Conservation (phyloP, 2,888 invertebrate species). For the Phaedon cochleariae region DNA sequence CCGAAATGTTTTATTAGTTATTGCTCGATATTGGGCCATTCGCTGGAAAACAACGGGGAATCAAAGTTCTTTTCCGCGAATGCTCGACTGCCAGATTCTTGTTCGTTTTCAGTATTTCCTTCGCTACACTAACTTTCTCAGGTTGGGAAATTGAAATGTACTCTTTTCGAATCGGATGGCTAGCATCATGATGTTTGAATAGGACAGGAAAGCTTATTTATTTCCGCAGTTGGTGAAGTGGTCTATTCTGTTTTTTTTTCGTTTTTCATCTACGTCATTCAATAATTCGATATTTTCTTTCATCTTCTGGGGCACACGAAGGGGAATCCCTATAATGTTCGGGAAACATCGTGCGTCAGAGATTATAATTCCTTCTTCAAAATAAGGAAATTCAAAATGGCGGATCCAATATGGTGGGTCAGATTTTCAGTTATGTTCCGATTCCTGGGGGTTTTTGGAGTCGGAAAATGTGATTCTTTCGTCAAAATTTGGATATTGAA, state of each 20-base stretch:
- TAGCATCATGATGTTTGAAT: neutral
- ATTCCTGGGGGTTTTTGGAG: too few species aligned
- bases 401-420: too few species aligned
- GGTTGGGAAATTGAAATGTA: conserved; percentile 14
- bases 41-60: conserved; percentile 29
- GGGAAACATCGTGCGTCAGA: too few species aligned
- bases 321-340: too few species aligned
- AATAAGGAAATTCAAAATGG: too few species aligned
- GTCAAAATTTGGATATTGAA: too few species aligned
- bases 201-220: neutral
- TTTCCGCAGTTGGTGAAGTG: neutral
- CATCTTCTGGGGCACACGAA: too few species aligned
- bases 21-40: conserved; percentile 26
- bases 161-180: neutral
- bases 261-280: too few species aligned
- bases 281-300: too few species aligned
- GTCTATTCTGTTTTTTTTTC: neutral
- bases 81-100: conserved; percentile 7
- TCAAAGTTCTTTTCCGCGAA: conserved; percentile 18
- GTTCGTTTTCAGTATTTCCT: conserved; percentile 13
- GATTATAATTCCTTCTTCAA: too few species aligned
- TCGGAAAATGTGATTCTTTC: too few species aligned
- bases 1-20: conserved; percentile 32
- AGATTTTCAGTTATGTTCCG: too few species aligned
- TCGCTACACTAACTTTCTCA: conserved; percentile 19